These are phyloP conservation scores for Patella ulyssiponensis DNA, from an alignment of 2,888 invertebrate species.

Conservation along the genomic window DNA sequence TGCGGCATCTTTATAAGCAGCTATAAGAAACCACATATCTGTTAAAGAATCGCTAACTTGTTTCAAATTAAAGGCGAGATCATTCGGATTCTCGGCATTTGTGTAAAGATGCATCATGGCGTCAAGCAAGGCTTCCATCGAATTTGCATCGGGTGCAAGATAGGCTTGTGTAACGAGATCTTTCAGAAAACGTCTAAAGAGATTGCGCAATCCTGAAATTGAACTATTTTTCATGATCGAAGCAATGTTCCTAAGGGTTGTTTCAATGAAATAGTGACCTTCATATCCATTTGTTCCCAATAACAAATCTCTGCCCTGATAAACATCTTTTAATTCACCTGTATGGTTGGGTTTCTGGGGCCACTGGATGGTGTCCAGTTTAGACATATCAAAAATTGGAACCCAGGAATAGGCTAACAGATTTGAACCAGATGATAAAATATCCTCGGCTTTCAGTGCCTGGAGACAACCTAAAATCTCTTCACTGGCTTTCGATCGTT, in stretches of 20 bases:
- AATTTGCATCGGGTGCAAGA: neutral
- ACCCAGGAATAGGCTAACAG: neutral
- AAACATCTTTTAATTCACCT: too few relatives aligned
- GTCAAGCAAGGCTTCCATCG: neutral
- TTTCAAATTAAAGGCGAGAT: neutral
- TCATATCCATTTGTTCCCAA: neutral
- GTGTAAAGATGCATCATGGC: neutral
- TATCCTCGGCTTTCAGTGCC: neutral
- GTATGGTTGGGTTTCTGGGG: neutral
- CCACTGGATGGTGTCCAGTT: neutral
- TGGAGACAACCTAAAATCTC: neutral
- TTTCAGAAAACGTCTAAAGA: neutral
- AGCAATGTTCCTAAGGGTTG: too few relatives aligned
- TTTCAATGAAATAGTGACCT: neutral
- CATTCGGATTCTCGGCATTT: neutral
- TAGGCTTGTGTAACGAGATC: neutral
- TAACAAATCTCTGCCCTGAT: neutral
- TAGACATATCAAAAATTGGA: neutral
- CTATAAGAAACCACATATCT: neutral
- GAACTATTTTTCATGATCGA: neutral
- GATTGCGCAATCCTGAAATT: too few relatives aligned
- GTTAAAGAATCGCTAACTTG: neutral
- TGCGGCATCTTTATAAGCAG: neutral
- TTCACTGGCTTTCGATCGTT: neutral
- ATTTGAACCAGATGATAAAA: neutral